Evolutionary conservation across 2,113 vertebrate species (phyloP).

Genomic region (Helogale parvula): DNA sequence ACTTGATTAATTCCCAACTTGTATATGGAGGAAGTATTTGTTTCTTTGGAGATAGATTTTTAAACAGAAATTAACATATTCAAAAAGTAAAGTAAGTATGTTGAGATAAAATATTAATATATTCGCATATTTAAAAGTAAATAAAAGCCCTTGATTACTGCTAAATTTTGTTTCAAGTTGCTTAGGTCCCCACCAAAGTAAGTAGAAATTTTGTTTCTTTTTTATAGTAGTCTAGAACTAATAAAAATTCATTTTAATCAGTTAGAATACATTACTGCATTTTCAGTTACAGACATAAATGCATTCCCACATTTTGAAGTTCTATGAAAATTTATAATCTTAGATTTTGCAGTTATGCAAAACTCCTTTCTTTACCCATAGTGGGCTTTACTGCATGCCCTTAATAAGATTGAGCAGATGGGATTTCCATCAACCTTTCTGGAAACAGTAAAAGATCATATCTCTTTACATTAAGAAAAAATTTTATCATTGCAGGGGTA

Average conservation of each 20-base stretch:
- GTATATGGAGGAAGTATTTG: background rate
- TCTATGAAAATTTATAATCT: background rate
- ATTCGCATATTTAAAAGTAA: slow-evolving; percentile 40
- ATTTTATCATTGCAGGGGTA: background rate
- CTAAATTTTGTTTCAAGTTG: slow-evolving; percentile 42
- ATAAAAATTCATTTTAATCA: slow-evolving; percentile 64
- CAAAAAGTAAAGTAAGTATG: slow-evolving; percentile 14
- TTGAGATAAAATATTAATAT: slow-evolving; percentile 55
- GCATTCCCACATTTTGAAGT: background rate
- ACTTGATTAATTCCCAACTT: slow-evolving; percentile 22
- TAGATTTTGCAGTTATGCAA: background rate
- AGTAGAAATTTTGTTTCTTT: background rate
- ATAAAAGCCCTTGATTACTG: slow-evolving; percentile 50
- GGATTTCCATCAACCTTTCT: background rate
- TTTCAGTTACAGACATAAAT: slow-evolving; percentile 41
- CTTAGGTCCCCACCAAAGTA: background rate
- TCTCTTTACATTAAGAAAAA: slow-evolving; percentile 30
- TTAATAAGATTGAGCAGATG: background rate
- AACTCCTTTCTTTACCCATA: background rate
- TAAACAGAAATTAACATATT: slow-evolving; percentile 29
- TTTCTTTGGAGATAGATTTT: slow-evolving; percentile 14
- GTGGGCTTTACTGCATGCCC: background rate
- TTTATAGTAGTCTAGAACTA: background rate
- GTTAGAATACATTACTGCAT: background rate
- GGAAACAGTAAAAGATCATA: background rate